Percentiles rank a stretch among this genome's conserved stretches.
Evolutionary conservation across 2,113 vertebrate species (phyloP).

Genomic region (Solea senegalensis): DNA sequence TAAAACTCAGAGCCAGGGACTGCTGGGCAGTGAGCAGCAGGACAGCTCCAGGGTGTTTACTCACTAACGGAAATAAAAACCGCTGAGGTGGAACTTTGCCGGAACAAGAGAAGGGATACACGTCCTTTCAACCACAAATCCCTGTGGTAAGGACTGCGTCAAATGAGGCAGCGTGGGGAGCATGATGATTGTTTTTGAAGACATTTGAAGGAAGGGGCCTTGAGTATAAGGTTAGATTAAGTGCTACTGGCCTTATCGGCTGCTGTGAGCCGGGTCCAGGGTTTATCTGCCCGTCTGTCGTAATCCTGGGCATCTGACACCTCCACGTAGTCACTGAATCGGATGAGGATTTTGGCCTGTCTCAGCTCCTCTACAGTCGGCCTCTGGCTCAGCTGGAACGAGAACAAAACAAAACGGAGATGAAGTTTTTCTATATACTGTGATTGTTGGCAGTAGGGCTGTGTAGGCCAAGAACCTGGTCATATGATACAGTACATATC

Average conservation of each 20-base stretch:
- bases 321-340: slow-evolving; percentile 98
- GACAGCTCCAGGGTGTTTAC: slow-evolving; percentile 46
- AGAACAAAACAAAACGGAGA: background rate
- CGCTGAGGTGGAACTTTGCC: slow-evolving; percentile 23
- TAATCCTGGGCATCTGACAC: slow-evolving; percentile 97
- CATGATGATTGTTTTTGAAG: slow-evolving; percentile 1
- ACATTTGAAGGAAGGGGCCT: slow-evolving; percentile 11
- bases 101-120: slow-evolving; percentile 20
- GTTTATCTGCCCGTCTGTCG: slow-evolving; percentile 95
- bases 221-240: slow-evolving; percentile 9
- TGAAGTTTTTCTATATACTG: background rate
- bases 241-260: slow-evolving; percentile 90
- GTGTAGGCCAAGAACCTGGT: too few relatives aligned
- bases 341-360: slow-evolving; percentile 96
- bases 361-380: slow-evolving; percentile 97
- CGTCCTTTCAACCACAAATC: background rate
- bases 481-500: too few relatives aligned
- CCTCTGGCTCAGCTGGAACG: slow-evolving; percentile 92
- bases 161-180: background rate
- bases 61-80: slow-evolving; percentile 28
- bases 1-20: slow-evolving; percentile 48
- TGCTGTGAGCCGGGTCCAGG: slow-evolving; percentile 97
- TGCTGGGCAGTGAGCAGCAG: slow-evolving; percentile 39
- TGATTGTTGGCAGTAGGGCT: background rate
- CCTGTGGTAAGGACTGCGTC: slow-evolving; percentile 2